Base-by-base conservation (phyloP, 2,797 vertebrate genomes). In the Mionectes olivaceus region DNA sequence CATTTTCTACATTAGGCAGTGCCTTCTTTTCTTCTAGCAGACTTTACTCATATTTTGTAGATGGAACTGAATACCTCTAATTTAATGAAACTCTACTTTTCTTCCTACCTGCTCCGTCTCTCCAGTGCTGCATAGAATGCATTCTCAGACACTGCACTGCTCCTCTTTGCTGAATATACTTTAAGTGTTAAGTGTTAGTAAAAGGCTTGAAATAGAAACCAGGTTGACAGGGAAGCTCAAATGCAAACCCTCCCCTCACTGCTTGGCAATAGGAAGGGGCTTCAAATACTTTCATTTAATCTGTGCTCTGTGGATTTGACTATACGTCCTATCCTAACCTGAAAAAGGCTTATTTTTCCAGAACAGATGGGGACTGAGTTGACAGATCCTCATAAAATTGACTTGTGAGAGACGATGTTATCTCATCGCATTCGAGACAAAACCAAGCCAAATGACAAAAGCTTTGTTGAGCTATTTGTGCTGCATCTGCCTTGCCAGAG, bases 321-420 rank as follows among this genome's bases (percentile, higher is more conserved):
- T 86, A 35, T 55, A 75, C 44, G 50, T 81, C 53, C 35, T 50
- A 46, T 37, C 71, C 73, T 71, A 88, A 90, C 67, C 50, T 83
- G 65, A 93, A 93, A 91, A 89, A 86, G 33, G 69, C 28, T 79
- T 52, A 41, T 71, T 94, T 94, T 95, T 61, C 35, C 55, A 86
- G 65, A 91, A 75, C 93, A 96, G 95, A 96, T 90, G 89, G 87
- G 76, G 74, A 76, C 79, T 44, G 79, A 64, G 49, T 53, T 89
- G 84, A 95, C 84, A 96, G 82, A 88, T 88, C 63, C 65, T 94
- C 94, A 90, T 96, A 94, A 94, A 94, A 93, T 52, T 95, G 85
- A 85, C 89, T 92, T 82, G 82, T 74, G 79, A 92, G 84, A 93
- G 89, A 89, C 27, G 13, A 91, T 93, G 90, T 83, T 93, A 94